These are phyloP conservation scores for Pseudomugil gertrudae DNA, from an alignment of 2,797 vertebrate genomes.

Conservation along the genomic window DNA sequence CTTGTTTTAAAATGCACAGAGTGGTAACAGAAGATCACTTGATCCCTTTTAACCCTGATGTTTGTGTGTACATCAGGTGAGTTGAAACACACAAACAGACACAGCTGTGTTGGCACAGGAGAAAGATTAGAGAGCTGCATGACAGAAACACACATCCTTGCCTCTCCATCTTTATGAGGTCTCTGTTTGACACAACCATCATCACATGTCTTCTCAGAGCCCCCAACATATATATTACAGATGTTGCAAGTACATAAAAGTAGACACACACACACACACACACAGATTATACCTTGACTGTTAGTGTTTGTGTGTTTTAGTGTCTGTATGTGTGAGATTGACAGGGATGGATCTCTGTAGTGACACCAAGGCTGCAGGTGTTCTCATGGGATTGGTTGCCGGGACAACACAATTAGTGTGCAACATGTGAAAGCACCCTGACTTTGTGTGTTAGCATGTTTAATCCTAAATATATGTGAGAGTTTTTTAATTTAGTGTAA, in stretches of 20 bases:
- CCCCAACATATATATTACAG: not conserved
- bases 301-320: slow-evolving; percentile 11
- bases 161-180: slow-evolving; percentile 1
- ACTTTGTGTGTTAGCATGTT: slow-evolving; percentile 14
- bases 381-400: slow-evolving; percentile 55
- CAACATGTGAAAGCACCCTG: slow-evolving; percentile 59
- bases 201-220: not conserved
- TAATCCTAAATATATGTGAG: slow-evolving; percentile 11
- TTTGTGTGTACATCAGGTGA: slow-evolving; percentile 20
- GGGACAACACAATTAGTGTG: slow-evolving; percentile 59
- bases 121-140: slow-evolving; percentile 27
- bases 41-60: slow-evolving; percentile 18
- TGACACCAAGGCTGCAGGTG: slow-evolving; percentile 59
- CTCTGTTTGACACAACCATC: not conserved
- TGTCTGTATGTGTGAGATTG: slow-evolving; percentile 47
- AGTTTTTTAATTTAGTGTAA: not conserved
- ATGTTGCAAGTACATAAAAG: not conserved
- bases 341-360: slow-evolving; percentile 56
- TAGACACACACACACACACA: not conserved
- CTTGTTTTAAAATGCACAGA: not conserved
- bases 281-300: slow-evolving; percentile 9
- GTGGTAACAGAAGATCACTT: slow-evolving; percentile 4
- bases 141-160: not conserved
- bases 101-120: slow-evolving; percentile 33
- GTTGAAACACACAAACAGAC: slow-evolving; percentile 28